A percentile compares a stretch with the other conserved stretches of the same genome.
Conservation (phyloP, 2,888 invertebrate genomes). For the Lepidochrysops patricia region DNA sequence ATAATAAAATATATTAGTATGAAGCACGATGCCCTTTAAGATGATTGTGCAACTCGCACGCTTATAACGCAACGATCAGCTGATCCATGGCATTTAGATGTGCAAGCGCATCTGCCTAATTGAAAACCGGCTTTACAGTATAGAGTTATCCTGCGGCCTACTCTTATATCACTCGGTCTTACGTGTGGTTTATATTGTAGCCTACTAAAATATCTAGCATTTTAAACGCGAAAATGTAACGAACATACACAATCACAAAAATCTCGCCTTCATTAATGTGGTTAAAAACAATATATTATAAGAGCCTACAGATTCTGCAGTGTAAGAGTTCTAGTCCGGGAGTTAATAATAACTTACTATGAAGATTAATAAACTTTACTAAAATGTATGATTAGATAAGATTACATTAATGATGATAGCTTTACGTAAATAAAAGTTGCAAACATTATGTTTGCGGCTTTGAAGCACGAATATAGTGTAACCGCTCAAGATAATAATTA, state of each 20-base stretch:
- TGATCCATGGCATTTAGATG: background rate
- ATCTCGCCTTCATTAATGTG: too few species aligned
- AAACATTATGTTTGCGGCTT: slow-evolving; percentile 4
- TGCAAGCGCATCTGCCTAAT: background rate
- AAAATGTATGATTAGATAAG: too few species aligned
- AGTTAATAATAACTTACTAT: too few species aligned
- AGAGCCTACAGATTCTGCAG: too few species aligned
- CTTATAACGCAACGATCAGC: background rate
- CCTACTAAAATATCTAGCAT: too few species aligned
- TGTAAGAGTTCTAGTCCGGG: too few species aligned
- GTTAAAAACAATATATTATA: too few species aligned
- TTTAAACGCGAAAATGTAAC: background rate
- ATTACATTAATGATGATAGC: background rate
- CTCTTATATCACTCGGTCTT: too few species aligned
- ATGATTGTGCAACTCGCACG: background rate
- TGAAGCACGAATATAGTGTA: background rate
- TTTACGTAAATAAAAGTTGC: slow-evolving; percentile 1
- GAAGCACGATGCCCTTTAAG: background rate
- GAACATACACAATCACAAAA: background rate
- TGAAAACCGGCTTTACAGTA: background rate
- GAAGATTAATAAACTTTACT: too few species aligned
- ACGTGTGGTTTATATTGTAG: too few species aligned
- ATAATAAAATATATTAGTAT: background rate
- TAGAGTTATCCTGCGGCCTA: background rate
- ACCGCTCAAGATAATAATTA: background rate